Base-by-base conservation (phyloP, 2,888 invertebrate genomes). In the Heliconius cydno region DNA sequence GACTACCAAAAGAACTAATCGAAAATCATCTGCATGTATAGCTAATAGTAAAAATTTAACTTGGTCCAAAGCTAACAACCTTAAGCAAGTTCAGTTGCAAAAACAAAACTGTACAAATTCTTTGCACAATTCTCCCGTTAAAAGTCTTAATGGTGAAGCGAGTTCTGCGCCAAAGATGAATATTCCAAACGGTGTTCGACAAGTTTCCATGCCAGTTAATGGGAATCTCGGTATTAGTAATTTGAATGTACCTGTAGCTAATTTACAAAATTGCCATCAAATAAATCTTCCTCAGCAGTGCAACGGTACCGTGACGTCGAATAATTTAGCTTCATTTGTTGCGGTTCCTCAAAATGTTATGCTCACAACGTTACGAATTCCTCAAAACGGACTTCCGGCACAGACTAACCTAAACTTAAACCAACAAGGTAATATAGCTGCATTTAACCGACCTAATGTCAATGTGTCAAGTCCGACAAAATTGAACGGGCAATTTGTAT, bases 291-390 rank as follows among this genome's bases (percentile, higher is more conserved):
- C 91, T 52, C 94, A 93, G 82, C 88, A 89, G 15, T 93, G 93
- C 82, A 94, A 92, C 83, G 93, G 93, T 65, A 86, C 92, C 6
- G 92, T 93, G 12, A 89, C 91, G 63, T 87, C 92, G n/a, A 91
- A 90, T 81, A 92, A 92, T 85, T 86, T 95, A 84, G 86, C 92
- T 71, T 93, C 94, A n/a, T 94, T 95, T 83, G 92, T 95, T 63
- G 92, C 95, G 34, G 91, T 95, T 78, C 95, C 95, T 76, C 95
- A 95, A 82, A 95, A 96, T 83, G 94, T 96, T 41, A 93, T 96
- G 92, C 92, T 96, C 22, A 95, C 96, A 81, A 92, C 96, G 60
- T 92, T 96, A 86, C 94, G 96, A 86, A 94, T 96, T 92, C 96
- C 96, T 30, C 95, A 93, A 84, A 95, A 92, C 83, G 93, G 94